phyloP scores from a whole-genome alignment of 2,113 vertebrate species.

The Rhipidura dahli region DNA sequence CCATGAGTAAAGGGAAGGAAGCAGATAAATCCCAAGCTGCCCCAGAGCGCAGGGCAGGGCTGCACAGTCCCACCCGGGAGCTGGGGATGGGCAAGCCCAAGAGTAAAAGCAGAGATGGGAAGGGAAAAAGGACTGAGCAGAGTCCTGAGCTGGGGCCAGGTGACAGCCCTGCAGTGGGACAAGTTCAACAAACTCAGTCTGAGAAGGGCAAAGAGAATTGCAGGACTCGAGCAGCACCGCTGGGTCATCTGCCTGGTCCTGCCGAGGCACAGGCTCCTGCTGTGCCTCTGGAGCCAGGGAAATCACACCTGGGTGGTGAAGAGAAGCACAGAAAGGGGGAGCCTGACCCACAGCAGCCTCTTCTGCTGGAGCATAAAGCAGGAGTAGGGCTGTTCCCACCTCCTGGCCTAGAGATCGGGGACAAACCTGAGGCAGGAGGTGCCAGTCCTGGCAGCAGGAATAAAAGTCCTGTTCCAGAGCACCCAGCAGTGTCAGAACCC shows the following conservation, averaged over 20 bases:
- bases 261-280: background rate
- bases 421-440: background rate
- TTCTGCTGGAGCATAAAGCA: background rate
- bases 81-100: background rate
- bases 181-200: fast-evolving
- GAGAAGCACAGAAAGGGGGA: background rate
- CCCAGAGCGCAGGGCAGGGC: background rate
- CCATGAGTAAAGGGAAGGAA: fast-evolving
- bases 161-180: background rate
- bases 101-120: background rate
- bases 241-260: background rate
- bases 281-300: background rate
- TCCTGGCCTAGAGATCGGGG: background rate
- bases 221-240: fast-evolving
- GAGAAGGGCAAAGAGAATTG: background rate
- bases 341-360: background rate
- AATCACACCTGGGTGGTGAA: fast-evolving
- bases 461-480: background rate
- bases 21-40: background rate
- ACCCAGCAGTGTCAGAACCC: background rate
- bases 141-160: background rate
- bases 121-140: background rate
- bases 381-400: background rate
- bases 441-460: background rate
- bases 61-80: background rate